Percentiles rank a stretch among this genome's conserved stretches.
These are phyloP conservation scores for Bombus polaris DNA, from an alignment of 1,140 invertebrate genomes.

Conservation along the genomic window DNA sequence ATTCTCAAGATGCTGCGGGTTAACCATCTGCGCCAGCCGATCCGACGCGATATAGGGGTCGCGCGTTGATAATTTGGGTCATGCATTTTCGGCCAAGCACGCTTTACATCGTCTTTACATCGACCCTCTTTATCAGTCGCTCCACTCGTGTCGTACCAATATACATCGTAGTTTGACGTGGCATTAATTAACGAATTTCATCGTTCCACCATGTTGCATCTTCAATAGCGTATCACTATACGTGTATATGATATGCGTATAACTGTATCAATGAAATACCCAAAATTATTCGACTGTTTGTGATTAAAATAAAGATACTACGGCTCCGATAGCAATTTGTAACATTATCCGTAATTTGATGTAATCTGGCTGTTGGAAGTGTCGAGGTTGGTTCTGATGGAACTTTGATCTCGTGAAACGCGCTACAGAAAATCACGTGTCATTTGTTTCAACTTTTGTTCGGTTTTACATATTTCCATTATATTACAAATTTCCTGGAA, in stretches of 20 bases:
- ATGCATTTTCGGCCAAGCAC: conserved; percentile 54
- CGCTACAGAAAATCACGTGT: no score
- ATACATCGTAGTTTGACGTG: neutral
- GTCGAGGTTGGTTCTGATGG: neutral
- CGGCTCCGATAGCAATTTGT: neutral
- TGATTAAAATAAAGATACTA: neutral
- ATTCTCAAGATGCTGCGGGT: conserved; percentile 32
- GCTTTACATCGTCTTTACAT: conserved; percentile 43
- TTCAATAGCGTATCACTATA: neutral
- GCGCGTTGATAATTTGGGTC: conserved; percentile 61
- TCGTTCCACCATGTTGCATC: neutral
- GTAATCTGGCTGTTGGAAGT: neutral
- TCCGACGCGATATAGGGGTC: conserved; percentile 43
- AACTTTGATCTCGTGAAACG: neutral
- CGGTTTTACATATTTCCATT: no score
- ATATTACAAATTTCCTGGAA: neutral
- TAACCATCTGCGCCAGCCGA: conserved; percentile 7
- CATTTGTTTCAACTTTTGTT: no score
- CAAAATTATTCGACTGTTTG: neutral
- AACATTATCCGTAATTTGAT: neutral
- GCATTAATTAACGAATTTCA: conserved; percentile 40
- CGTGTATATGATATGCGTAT: neutral
- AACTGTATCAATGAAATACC: neutral
- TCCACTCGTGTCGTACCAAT: neutral
- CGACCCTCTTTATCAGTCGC: conserved; percentile 21